phyloP scores from a whole-genome alignment of 2,888 invertebrate genomes.

The Pollenia labialis region DNA sequence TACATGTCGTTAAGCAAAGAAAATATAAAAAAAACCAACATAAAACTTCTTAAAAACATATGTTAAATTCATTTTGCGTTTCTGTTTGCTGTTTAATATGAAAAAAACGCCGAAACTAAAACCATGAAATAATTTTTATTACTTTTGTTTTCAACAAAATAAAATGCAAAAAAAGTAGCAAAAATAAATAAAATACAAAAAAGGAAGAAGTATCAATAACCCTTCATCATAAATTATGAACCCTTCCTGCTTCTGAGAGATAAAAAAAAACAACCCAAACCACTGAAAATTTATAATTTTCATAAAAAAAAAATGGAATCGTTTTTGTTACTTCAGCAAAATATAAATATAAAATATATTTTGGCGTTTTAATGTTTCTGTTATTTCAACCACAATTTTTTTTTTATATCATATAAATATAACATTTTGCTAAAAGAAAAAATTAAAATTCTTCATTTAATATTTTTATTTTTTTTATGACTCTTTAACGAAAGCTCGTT shows the following conservation, averaged over 20 bases:
- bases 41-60: conserved; percentile 65
- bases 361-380: conserved; percentile 35
- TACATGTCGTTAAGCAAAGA: neutral
- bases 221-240: conserved; percentile 50
- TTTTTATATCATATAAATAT: neutral
- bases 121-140: conserved; percentile 69
- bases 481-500: neutral
- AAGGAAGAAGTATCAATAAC: conserved; percentile 58
- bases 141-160: conserved; percentile 56
- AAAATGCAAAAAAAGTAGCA: neutral
- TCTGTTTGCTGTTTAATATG: neutral
- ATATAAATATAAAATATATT: conserved; percentile 35
- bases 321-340: conserved; percentile 67
- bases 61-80: conserved; percentile 34
- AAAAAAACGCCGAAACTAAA: conserved; percentile 60
- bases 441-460: conserved; percentile 68
- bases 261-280: conserved; percentile 1
- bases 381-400: conserved; percentile 18
- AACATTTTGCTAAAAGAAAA: neutral
- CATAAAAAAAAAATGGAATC: conserved; percentile 3
- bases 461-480: conserved; percentile 13
- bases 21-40: conserved; percentile 3
- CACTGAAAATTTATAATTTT: neutral
- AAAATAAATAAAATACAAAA: conserved; percentile 40
- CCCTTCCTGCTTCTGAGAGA: too few species aligned